These are phyloP conservation scores for Coracias cyanogaster DNA, from an alignment of 2,797 vertebrate genomes.

Conservation along the genomic window DNA sequence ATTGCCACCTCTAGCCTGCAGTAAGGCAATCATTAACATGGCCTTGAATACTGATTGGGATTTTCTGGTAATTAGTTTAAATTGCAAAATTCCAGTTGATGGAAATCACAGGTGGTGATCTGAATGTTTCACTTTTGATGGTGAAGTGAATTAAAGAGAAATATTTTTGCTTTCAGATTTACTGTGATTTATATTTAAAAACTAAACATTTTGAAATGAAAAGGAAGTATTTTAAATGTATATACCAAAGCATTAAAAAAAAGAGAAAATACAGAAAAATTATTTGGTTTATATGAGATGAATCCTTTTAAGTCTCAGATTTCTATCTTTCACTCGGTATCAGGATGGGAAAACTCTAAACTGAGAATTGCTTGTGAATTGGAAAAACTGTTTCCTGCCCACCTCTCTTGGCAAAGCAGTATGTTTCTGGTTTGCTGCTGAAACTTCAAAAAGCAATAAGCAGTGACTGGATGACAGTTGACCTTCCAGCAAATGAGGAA, in stretches of 20 bases:
- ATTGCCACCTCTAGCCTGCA: conserved; percentile 13
- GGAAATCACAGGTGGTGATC: neutral
- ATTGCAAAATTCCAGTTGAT: conserved; percentile 8
- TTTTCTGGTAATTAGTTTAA: conserved; percentile 31
- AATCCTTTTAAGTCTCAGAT: neutral
- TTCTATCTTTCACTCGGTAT: neutral
- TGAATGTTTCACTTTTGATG: neutral
- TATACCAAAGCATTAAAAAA: neutral
- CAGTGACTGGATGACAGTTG: neutral
- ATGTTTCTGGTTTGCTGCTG: conserved; percentile 33
- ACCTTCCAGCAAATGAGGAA: conserved; percentile 9
- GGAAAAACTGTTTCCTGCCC: conserved; percentile 49
- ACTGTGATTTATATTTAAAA: neutral
- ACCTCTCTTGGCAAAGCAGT: conserved; percentile 22
- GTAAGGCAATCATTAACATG: neutral
- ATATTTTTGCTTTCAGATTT: neutral
- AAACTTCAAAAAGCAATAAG: conserved; percentile 27
- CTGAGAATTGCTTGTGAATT: neutral
- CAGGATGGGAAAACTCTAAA: conserved; percentile 13
- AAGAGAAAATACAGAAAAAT: neutral
- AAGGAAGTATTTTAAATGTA: neutral
- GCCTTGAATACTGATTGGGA: neutral
- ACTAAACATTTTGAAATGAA: neutral
- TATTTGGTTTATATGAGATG: neutral
- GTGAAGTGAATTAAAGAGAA: neutral